Base-by-base conservation (phyloP, 2,797 vertebrate genomes). In the Fistularia tabacaria region DNA sequence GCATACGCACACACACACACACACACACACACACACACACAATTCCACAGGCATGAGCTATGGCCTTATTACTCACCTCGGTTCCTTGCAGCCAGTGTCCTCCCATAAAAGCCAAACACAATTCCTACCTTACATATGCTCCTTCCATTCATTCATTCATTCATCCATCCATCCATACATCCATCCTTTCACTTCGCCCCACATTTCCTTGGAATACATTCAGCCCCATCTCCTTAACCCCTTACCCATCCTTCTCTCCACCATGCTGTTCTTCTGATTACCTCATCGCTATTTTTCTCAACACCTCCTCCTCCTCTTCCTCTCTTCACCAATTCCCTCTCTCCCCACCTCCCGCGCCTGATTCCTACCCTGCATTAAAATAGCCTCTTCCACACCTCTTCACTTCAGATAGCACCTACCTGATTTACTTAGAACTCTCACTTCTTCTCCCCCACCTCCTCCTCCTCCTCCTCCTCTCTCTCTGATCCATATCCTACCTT, bases 31-130 rank as follows among this genome's bases (percentile, higher is more conserved):
- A 52, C 44, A 40, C 15, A 52, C 51, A 61, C 43, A 59, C 49
- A 54, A 43, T 38, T 44, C 62, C 69, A 14, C 69, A 54, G 63
- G 77, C 81, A 81, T 87, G 85, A 88, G 83, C 79, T 86, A 88
- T 87, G 74, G 81, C 80, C 82, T 86, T 85, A 87, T 87, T 87
- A 87, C 74, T 73, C 59, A 73, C 51, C 73, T 73, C 64, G 69
- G 74, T 83, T 84, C 80, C 73, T 72, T 79, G 65, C 75, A 78
- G 80, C 62, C 77, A 43, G 64, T 66, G 75, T 79, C 81, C 79
- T 83, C 81, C 75, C 71, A 58, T 87, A 84, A 87, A 89, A 25
- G 25, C 25, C 25, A 25, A 25, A 71, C 62, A 62, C 78, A 52
- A 62, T 73, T 82, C 59, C 65, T 59, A 52, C 77, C 62, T 49